Conservation (phyloP, 1,140 invertebrate genomes). For the Coptotermes formosanus region DNA sequence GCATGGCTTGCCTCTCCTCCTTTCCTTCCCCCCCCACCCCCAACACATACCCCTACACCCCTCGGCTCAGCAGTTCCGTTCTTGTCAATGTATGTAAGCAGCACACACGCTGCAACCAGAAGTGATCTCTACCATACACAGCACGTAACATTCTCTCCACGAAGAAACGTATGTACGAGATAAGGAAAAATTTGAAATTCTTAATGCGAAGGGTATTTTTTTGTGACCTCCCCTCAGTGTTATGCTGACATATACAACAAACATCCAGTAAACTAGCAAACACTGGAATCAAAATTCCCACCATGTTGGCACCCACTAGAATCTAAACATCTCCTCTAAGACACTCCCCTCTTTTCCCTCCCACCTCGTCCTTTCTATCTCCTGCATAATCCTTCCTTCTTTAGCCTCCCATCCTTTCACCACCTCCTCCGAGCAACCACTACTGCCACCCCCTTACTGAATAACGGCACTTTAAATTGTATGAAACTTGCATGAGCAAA, state of each 20-base stretch:
- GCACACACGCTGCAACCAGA: background rate
- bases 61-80: background rate
- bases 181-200: background rate
- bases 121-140: background rate
- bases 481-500: conserved; percentile 46
- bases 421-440: conserved; percentile 7
- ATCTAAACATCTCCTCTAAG: conserved; percentile 5
- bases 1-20: conserved; percentile 31
- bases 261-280: background rate
- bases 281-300: background rate
- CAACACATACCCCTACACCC: background rate
- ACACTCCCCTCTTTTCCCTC: conserved; percentile 31
- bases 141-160: background rate
- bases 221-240: background rate
- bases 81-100: background rate
- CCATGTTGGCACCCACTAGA: background rate
- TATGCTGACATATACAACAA: background rate
- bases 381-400: conserved; percentile 23
- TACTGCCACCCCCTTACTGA: conserved; percentile 33
- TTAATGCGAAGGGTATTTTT: background rate
- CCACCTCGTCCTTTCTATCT: conserved; percentile 25
- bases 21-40: conserved; percentile 5
- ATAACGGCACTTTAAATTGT: conserved; percentile 47
- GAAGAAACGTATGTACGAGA: background rate
- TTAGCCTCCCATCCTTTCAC: conserved; percentile 33